These are phyloP conservation scores for Apeltes quadracus DNA, from an alignment of 2,113 vertebrate species.

Conservation along the genomic window DNA sequence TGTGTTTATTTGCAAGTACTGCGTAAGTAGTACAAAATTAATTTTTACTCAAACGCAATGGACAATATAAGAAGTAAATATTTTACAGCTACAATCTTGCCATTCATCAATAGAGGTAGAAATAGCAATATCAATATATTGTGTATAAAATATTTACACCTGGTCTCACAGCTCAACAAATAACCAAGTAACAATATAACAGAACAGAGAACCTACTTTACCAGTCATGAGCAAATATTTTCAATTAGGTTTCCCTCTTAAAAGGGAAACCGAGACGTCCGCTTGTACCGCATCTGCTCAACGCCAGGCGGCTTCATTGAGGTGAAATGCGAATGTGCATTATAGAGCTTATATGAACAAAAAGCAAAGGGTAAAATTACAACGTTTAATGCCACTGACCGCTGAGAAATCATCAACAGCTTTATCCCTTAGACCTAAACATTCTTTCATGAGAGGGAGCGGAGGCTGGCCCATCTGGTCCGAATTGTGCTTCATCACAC, in stretches of 20 bases:
- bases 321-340: conserved; percentile 14
- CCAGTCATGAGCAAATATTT: background rate
- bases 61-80: background rate
- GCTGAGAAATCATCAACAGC: conserved; percentile 47
- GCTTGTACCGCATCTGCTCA: background rate
- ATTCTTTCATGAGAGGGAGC: background rate
- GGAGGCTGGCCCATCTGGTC: conserved; percentile 30
- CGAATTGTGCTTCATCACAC: conserved; percentile 10
- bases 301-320: background rate
- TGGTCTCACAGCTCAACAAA: background rate
- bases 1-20: conserved; percentile 31
- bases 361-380: conserved; percentile 54
- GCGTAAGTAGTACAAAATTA: too few relatives aligned
- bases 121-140: background rate
- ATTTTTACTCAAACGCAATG: background rate
- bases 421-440: conserved; percentile 4
- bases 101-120: background rate
- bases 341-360: conserved; percentile 28
- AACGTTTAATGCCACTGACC: conserved; percentile 46
- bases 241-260: background rate
- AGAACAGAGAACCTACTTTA: background rate
- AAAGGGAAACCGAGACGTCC: background rate
- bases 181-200: background rate
- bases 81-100: background rate
- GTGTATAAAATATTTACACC: background rate